Conservation (phyloP, 1,140 invertebrate genomes). For the Drosophila tropicalis region DNA sequence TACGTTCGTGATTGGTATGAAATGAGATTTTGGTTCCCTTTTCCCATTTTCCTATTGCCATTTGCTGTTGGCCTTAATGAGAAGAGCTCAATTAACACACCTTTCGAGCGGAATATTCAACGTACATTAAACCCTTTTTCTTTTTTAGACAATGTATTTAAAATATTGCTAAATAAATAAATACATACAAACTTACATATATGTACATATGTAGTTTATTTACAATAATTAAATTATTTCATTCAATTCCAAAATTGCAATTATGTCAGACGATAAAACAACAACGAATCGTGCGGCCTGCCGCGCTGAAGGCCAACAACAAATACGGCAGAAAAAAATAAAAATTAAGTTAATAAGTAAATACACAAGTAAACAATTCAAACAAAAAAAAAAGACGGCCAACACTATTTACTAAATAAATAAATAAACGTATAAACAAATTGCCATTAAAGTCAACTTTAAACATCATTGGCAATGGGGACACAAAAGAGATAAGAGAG, state of each 20-base stretch:
- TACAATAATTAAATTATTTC: slow-evolving; percentile 16
- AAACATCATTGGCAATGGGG: slow-evolving; percentile 39
- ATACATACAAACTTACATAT: no score
- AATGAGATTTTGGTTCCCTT: slow-evolving; percentile 38
- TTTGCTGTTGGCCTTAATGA: slow-evolving; percentile 12
- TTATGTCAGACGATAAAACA: slow-evolving; percentile 41
- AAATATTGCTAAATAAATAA: neutral
- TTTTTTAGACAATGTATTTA: neutral
- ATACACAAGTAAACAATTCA: slow-evolving; percentile 7
- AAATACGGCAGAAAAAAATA: slow-evolving; percentile 2
- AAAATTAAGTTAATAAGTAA: slow-evolving; percentile 14
- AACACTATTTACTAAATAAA: slow-evolving; percentile 60
- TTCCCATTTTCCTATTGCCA: neutral
- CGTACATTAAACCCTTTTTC: neutral
- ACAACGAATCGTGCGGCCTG: slow-evolving; percentile 40
- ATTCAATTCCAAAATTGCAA: slow-evolving; percentile 41
- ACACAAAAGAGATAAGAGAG: slow-evolving; percentile 11
- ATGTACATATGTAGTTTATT: slow-evolving; percentile 1
- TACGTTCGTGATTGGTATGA: slow-evolving; percentile 50
- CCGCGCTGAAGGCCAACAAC: slow-evolving; percentile 52
- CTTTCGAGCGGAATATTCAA: slow-evolving; percentile 2
- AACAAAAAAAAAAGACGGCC: slow-evolving; percentile 22
- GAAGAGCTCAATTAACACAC: slow-evolving; percentile 8
- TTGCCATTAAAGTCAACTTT: slow-evolving; percentile 48
- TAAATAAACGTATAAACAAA: slow-evolving; percentile 33